Base-by-base conservation (phyloP, 2,797 vertebrate species). In the Sebastes kiyomatsui region DNA sequence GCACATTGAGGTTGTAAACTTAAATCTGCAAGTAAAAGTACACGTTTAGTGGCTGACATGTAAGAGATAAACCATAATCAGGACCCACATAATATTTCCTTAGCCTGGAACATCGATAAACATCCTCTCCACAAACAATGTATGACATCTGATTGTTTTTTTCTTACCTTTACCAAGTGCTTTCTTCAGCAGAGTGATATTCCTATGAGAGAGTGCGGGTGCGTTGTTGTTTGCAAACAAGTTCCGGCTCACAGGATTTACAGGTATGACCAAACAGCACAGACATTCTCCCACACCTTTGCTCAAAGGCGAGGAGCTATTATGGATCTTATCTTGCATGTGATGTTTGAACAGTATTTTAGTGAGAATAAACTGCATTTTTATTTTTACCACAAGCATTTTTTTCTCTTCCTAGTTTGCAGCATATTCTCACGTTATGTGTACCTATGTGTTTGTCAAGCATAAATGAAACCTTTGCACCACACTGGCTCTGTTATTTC, bases 151-250 rank as follows among this genome's bases (percentile, higher is more conserved):
- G 6, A 9, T 59, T 4, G 2, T n/a, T 71, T 73, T 14, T 6
- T 11, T 11, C 85, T 82, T 71, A 90, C 88, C 79, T 64, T 64
- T 33, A 3, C 20, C 11, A n/a, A 32, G 12, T 33, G n/a, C 3
- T 27, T 38, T 67, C 42, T 46, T 8, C 27, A 73, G 56, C 42
- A 42, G 59, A 46, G 59, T 69, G 20, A 4, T 56, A 27, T 18
- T 42, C 56, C 49, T 71, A n/a, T n/a, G 2, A 70, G 2, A 20
- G 4, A 28, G 11, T 18, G 33, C 1, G 7, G 61, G 32, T 35
- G 46, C n/a, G 3, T 27, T 22, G 12, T 46, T 30, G 28, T 64
- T 55, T 62, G 16, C 32, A 33, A 25, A 4, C 20, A 55, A 22
- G 22, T 64, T 28, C 60, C 49, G 22, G 10, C 61, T 62, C 4